Evolutionary conservation across 2,113 vertebrate species (phyloP), one percentile per base, ranked within the genome.

Genomic region (Oryzias celebensis): DNA sequence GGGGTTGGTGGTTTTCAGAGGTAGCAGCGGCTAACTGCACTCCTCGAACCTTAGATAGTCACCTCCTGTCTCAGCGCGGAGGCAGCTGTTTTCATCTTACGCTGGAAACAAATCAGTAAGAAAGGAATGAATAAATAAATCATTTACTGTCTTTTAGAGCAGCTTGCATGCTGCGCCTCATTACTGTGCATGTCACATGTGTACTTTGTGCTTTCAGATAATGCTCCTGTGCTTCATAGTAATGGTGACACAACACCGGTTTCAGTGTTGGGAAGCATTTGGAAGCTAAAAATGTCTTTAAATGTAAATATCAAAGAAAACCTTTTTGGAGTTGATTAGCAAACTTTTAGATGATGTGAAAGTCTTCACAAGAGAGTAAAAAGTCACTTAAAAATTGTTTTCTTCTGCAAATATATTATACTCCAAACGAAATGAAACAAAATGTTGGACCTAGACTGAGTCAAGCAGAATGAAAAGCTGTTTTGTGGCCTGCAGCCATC

Each of bases 111-210:
- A 90, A 90, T 81, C 79, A 75, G 84, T 77, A 75, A 74, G 62
- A 83, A 77, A 82, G 75, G 63, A 82, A 87, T 48, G 74, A 61
- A 82, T 85, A 88, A 88, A 90, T 89, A 89, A 89, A 89, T 85
- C 66, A 85, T 81, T 84, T 78, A 85, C 73, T 52, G 71, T 76
- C 68, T 78, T 80, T 85, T 68, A 69, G 65, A 83, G 72, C 77
- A 28, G 63, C 62, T 59, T 22, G 66, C 61, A 68, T 44, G 77
- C 79, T 80, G 82, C 14, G 74, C 78, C 79, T 86, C 85, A 81
- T 89, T 83, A 80, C 68, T 58, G 81, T 72, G 85, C 53, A 60
- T 80, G 75, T 81, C 75, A 77, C 71, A 74, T 16, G 56, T 81
- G 82, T 62, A 82, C 78, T 80, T 81, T 84, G 80, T 84, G 84